Conservation (phyloP, 2,888 invertebrate species). For the Acanthacorydalis orientalis region DNA sequence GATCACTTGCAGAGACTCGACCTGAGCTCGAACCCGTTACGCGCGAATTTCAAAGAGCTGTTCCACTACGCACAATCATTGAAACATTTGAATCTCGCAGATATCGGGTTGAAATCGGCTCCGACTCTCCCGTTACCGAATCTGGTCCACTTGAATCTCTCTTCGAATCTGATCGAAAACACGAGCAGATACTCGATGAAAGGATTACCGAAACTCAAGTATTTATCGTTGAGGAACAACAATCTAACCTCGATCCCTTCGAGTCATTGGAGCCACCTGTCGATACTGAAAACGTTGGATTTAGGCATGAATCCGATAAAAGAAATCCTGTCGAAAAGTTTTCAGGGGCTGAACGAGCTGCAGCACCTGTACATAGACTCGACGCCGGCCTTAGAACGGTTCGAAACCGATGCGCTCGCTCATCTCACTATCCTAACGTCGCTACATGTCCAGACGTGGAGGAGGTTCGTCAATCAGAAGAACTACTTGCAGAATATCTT, state of each 20-base stretch:
- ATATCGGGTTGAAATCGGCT: slow-evolving; percentile 57
- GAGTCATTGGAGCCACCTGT: slow-evolving; percentile 54
- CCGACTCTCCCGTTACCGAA: slow-evolving; percentile 63
- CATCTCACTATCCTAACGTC: slow-evolving; percentile 54
- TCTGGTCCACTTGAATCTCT: slow-evolving; percentile 63
- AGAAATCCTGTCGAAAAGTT: slow-evolving; percentile 50
- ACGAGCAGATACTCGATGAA: slow-evolving; percentile 54
- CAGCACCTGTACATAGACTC: slow-evolving; percentile 60
- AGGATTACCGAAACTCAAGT: slow-evolving; percentile 50
- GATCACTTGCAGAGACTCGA: slow-evolving; percentile 63
- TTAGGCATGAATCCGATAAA: slow-evolving; percentile 68
- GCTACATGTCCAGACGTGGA: slow-evolving; percentile 52
- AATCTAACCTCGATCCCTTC: slow-evolving; percentile 56
- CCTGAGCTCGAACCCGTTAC: slow-evolving; percentile 61
- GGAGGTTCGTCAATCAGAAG: neutral
- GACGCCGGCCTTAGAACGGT: slow-evolving; percentile 50
- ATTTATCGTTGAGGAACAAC: slow-evolving; percentile 62
- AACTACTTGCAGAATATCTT: slow-evolving; percentile 42
- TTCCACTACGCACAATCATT: slow-evolving; percentile 74
- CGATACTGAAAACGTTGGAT: slow-evolving; percentile 56
- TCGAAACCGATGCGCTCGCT: slow-evolving; percentile 58
- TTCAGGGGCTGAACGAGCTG: slow-evolving; percentile 49
- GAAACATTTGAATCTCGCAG: slow-evolving; percentile 57
- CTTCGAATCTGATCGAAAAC: slow-evolving; percentile 55
- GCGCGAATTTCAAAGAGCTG: slow-evolving; percentile 74